phyloP scores from a whole-genome alignment of 1,140 invertebrate species.

The Matsumurasca onukii region DNA sequence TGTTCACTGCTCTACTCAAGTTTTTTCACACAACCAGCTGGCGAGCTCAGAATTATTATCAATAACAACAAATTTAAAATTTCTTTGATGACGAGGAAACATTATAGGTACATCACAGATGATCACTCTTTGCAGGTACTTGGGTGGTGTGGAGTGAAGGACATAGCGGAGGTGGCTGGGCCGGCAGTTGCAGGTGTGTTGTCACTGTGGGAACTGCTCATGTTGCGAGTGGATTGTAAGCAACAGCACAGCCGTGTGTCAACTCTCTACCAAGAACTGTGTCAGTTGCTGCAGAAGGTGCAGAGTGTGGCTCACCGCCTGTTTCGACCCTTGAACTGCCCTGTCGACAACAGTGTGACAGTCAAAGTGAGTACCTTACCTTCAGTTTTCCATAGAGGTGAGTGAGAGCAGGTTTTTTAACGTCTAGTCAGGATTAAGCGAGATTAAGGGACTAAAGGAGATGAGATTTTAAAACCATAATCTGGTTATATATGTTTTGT shows the following conservation, averaged over 20 bases:
- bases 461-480: no score
- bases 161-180: slow-evolving; percentile 32
- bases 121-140: slow-evolving; percentile 32
- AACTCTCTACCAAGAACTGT: slow-evolving; percentile 1
- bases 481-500: no score
- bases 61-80: no score
- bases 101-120: no score
- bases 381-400: not conserved
- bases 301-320: not conserved
- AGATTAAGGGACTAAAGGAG: no score
- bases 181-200: slow-evolving; percentile 32
- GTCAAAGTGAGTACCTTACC: no score
- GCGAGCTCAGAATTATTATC: no score
- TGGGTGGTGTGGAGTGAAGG: slow-evolving; percentile 10
- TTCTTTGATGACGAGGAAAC: no score
- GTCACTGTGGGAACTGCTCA: slow-evolving; percentile 32
- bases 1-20: no score
- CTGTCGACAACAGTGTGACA: not conserved
- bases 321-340: slow-evolving; percentile 2
- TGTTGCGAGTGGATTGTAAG: slow-evolving; percentile 31
- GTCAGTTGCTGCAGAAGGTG: slow-evolving; percentile 3
- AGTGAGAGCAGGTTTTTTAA: no score
- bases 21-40: no score
- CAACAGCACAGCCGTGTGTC: slow-evolving; percentile 8
- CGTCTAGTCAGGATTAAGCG: no score